Evolutionary conservation across 1,140 invertebrate species (phyloP), one percentile per base, ranked within the genome.

Genomic region (Aphis craccivora): DNA sequence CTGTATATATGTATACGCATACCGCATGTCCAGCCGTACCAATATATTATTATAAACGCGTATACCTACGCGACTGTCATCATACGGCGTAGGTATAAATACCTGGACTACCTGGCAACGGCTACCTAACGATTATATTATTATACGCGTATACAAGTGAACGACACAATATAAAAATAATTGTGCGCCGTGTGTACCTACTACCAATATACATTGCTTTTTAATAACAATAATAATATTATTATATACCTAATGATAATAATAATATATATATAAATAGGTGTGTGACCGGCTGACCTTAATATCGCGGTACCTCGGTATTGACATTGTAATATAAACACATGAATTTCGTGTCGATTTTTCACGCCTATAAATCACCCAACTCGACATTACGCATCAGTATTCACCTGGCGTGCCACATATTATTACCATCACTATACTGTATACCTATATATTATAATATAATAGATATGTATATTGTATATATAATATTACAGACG

Each of bases 281-380:
- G 89, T 90, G 91, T 93, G 81, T 86, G 91, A 55, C 91, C 91
- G 91, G 91, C 67, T 93, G 91, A 93, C 91, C 91, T 93, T 93
- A 93, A 51, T 93, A 84, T 43, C 20, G 14, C 7, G 25, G 22
- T 84, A 30, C 48, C 91, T 84, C 55, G 91, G 35, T 83, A 93
- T 93, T 93, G 91, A 93, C 81, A 93, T 93, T 84, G 91, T 83
- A 37, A 37, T 5, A 89, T 14, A 76, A 76, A 25, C 51, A 37
- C 45, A 6, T 84, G 84, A 14, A 92, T 84, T 92, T 37, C 23
- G 45, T 55, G 48, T 48, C 37, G 40, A 93, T 93, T 93, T 86
- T 93, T 51, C 81, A 93, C 91, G 48, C 91, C 81, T 84, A 45
- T 93, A 93, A 93, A 93, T 93, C 91, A 93, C 91, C 91, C 76